Evolutionary conservation across 2,113 vertebrate species (phyloP), one percentile per base, ranked within the genome.

Genomic region (Porphyrio hochstetteri): DNA sequence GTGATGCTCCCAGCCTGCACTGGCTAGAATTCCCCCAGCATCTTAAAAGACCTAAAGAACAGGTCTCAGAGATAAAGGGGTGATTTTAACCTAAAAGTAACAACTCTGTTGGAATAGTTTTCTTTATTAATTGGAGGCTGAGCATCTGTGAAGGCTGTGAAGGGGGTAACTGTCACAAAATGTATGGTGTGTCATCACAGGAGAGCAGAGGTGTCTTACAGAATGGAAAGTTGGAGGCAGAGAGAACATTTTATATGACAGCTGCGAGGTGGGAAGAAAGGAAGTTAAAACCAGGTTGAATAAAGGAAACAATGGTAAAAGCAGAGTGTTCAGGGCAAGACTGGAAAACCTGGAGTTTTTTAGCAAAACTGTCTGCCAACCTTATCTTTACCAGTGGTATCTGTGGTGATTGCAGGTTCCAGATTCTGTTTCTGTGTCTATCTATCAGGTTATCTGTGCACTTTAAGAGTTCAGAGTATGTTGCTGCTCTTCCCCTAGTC

Each of bases 251-350:
- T 96, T 93, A 83, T 86, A 38, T 96, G 95, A 97, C 92, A 96
- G 94, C 95, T 97, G 88, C 83, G 82, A 94, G 60, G 92, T 96
- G 95, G 96, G 76, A 96, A 95, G 95, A 96, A 96, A 93, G 79
- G 68, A 93, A 96, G 68, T 92, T 93, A 93, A 92, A 96, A 75
- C 46, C 9, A 5, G 31, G 15, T 71, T 81, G 89, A 90, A 92
- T 88, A 86, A 83, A 93, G 29, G 75, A 67, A 86, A 90, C 71
- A 93, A 83, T 42, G 85, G 55, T 93, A 92, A 93, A 74, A 93
- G 42, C 35, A 68, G 70, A 70, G 83, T 83, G 33, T 81, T 95
- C 68, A 77, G 64, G 64, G 85, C 64, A 75, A 71, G 89, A 75
- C 11, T 88, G 56, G 59, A 94, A 90, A 89, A 86, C 61, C 24